Base-by-base conservation (phyloP, 2,888 invertebrate genomes). In the Iphiclides podalirius region DNA sequence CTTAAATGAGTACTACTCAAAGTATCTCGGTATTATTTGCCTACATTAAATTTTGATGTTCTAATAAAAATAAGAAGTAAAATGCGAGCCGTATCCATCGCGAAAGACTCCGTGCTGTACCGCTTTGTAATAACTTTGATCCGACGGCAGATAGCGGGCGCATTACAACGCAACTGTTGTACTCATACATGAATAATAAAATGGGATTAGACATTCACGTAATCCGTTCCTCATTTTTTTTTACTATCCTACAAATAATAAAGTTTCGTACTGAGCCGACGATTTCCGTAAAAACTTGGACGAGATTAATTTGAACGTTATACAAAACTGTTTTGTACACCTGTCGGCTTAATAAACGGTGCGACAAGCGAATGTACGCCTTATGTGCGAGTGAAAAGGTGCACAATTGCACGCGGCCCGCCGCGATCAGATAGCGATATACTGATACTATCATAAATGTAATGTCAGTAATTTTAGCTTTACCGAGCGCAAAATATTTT, bases 101-200 rank as follows among this genome's bases (percentile, higher is more conserved):
- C 50, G 52, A 56, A 53, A 55, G 57, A 61, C 54, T 66, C 66
- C 60, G 66, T 66, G 66, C 61, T 60, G 67, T 69, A 67, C 68
- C 72, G 70, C 69, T 79, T 75, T 76, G 78, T 76, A 66, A 68
- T 66, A 68, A 67, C 63, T 70, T 69, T 64, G 79, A 78, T 79
- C 66, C 63, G 66, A 63, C 62, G 45, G 65, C 58, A 70, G 76
- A 71, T 69, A 72, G 63, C 68, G 59, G 60, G 58, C 66, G 68
- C 69, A 79, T 79, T 78, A 79, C 76, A 75, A 70, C 70, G 66
- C 66, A 70, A 68, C 66, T 63, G 70, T 64, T 71, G 76, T 76
- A 70, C 75, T 70, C 68, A 64, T 73, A 71, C 66, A 74, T 75
- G 77, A 75, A 79, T 79, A 79, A 72, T 74, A 77, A 77, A 70